Evolutionary conservation across 2,113 vertebrate species (phyloP).

Genomic region (Megalops atlanticus): DNA sequence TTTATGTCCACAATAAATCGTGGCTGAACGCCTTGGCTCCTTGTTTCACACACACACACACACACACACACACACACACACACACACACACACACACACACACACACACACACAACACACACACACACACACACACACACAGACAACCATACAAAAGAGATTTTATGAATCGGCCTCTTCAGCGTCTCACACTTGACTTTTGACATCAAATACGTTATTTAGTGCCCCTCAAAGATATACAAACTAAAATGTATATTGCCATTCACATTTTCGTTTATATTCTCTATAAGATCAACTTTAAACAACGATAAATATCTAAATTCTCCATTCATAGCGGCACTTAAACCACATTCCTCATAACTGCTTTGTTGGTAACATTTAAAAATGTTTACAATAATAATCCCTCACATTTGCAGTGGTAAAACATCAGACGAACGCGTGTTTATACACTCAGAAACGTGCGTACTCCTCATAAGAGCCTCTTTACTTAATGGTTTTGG

Average conservation of each 20-base stretch:
- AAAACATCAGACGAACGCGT: no score
- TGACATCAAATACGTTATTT: conserved; percentile 28
- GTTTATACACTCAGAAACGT: no score
- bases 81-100: background rate
- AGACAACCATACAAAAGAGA: background rate
- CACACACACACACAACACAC: conserved; percentile 32
- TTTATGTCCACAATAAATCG: conserved; percentile 59
- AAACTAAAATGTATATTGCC: background rate
- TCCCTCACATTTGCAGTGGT: no score
- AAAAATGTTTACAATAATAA: no score
- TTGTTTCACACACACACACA: conserved; percentile 26
- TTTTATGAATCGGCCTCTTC: conserved; percentile 34
- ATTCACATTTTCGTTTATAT: conserved; percentile 8
- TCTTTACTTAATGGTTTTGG: background rate
- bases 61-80: conserved; percentile 22
- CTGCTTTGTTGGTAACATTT: no score
- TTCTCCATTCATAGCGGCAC: background rate
- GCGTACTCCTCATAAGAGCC: no score
- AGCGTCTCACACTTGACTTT: conserved; percentile 28
- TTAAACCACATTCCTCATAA: background rate
- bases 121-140: background rate
- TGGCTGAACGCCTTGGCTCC: conserved; percentile 33
- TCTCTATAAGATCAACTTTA: no score
- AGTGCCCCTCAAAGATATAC: conserved; percentile 12
- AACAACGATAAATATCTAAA: no score